Evolutionary conservation across 2,797 vertebrate genomes (phyloP).

Genomic region (Sebastes taczanowskii): DNA sequence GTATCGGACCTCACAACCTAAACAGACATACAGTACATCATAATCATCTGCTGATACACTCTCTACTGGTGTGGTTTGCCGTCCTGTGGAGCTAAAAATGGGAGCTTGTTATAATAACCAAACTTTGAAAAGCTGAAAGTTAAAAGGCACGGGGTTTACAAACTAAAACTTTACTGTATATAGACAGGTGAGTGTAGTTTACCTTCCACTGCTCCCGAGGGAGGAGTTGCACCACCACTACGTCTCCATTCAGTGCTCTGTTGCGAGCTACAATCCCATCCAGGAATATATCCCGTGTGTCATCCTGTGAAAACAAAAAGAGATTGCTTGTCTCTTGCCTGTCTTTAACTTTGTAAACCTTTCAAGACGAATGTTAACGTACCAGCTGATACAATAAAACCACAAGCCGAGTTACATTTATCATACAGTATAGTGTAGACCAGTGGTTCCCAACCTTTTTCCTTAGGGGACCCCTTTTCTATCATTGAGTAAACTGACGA

Average conservation of each 20-base stretch:
- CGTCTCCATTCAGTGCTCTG: slow-evolving; percentile 93
- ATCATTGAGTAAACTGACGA: too few relatives aligned
- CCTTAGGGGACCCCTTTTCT: too few relatives aligned
- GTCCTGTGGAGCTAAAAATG: background rate
- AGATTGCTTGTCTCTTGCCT: background rate
- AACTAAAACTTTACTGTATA: background rate
- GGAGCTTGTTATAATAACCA: background rate
- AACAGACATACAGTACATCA: background rate
- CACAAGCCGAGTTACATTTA: background rate
- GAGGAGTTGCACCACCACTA: slow-evolving; percentile 91
- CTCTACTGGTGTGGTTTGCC: background rate
- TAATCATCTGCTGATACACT: background rate
- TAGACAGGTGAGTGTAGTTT: background rate
- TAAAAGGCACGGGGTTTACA: background rate
- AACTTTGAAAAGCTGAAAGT: background rate
- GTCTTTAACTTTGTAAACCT: background rate
- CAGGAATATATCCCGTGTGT: slow-evolving; percentile 92
- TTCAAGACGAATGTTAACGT: background rate
- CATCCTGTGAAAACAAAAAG: slow-evolving; percentile 81
- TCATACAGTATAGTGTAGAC: background rate
- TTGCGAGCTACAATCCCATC: slow-evolving; percentile 94
- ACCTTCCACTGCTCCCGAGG: slow-evolving; percentile 96
- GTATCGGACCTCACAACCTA: slow-evolving; percentile 83
- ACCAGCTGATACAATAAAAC: background rate
- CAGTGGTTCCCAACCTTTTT: too few relatives aligned